Evolutionary conservation across 2,888 invertebrate genomes (phyloP), one percentile per base, ranked within the genome.

Genomic region (Keiferia lycopersicella): DNA sequence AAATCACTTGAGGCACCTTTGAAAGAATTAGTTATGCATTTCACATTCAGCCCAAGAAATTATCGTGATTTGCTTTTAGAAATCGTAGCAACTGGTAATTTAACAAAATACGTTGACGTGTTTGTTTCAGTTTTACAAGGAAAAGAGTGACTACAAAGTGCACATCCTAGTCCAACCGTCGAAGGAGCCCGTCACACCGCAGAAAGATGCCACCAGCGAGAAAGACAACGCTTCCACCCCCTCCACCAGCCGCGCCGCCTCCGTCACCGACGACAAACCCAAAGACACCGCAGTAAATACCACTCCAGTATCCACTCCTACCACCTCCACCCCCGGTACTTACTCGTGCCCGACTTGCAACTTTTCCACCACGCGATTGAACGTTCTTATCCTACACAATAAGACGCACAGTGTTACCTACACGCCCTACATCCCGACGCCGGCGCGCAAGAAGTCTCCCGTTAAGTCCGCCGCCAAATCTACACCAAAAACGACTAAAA

Each of bases 381-480:
- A 96, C 80, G 95, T 96, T 53, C 93, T 96, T 77, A 94, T 96
- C 68, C 84, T 94, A 68, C 96, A 96, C 78, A 94, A 94, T 66
- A 95, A 95, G 86, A 93, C 93, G 71, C 96, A 96, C 76, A 92
- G 93, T 72, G 87, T 92, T 63, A 92, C 93, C 60, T 90, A 83
- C 72, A 80, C 79, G 56, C 86, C 90, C 38, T 92, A 91, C 68
- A 91, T 86, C 68, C 92, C 92, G 60, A 80, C 90, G 30, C 87
- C 90, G 20, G 77, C 84, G 7, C 81, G 81, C 66, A 91, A 88
- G 77, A 88, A 88, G 74, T 61, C 73, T 7, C 53, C 65, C 18
- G 57, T 64, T 2, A 85, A 83, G 74, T 62, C 76, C 22, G 62
- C 75, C 20, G 64, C 71, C 0, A 87, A 87, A 72, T 72, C 78